Percentiles rank a stretch among this genome's conserved stretches.
These are phyloP conservation scores for Piscicola geometra DNA, from an alignment of 2,888 invertebrate species.

Conservation along the genomic window DNA sequence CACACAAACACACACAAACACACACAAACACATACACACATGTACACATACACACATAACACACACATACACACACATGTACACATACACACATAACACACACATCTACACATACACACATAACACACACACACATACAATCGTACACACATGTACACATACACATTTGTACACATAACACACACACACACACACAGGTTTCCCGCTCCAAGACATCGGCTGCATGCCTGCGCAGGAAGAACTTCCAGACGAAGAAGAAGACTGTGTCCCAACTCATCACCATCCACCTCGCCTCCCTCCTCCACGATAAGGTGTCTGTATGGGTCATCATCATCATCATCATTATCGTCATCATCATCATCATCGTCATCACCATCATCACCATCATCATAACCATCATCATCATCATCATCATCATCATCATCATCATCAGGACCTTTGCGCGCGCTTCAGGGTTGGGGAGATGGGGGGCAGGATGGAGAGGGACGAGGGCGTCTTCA, in stretches of 20 bases:
- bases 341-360: constrained; percentile 28
- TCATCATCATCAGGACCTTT: constrained; percentile 36
- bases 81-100: no score
- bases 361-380: constrained; percentile 31
- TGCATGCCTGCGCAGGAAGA: constrained; percentile 65
- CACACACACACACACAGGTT: constrained; percentile 30
- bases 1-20: no score
- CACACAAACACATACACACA: no score
- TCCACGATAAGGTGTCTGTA: constrained; percentile 54
- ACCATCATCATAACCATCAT: constrained; percentile 35
- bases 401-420: constrained; percentile 37
- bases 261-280: constrained; percentile 63
- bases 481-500: constrained; percentile 34
- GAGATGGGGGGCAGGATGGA: constrained; percentile 35
- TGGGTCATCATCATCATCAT: constrained; percentile 22
- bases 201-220: constrained; percentile 65
- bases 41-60: no score
- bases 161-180: no score
- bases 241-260: constrained; percentile 64
- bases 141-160: no score
- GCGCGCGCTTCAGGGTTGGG: constrained; percentile 33
- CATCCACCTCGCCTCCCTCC: constrained; percentile 64
- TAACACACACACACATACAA: no score
- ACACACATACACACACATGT: constrained; percentile 29
- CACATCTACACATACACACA: no score